Evolutionary conservation across 2,797 vertebrate genomes (phyloP).

Genomic region (Clarias platycephalus): DNA sequence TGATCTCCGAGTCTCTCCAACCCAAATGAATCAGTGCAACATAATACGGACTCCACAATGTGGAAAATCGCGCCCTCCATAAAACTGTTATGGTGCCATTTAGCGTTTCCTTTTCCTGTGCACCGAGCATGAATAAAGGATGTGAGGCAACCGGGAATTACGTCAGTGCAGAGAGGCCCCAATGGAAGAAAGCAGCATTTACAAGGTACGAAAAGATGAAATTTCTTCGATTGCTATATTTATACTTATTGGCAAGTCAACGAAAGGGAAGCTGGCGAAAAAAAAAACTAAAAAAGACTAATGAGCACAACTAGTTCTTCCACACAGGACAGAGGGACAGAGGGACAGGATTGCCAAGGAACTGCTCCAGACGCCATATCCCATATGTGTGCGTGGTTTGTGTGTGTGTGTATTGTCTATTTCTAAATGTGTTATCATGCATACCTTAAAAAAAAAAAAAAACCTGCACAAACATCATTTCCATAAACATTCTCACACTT

Average conservation of each 20-base stretch:
- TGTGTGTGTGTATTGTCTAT: background rate
- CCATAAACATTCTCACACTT: background rate
- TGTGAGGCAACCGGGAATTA: background rate
- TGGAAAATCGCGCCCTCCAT: conserved; percentile 18
- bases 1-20: conserved; percentile 6
- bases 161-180: background rate
- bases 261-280: background rate
- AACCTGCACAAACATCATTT: background rate
- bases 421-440: background rate
- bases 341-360: background rate
- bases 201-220: background rate
- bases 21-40: conserved; percentile 13
- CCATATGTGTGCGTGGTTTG: background rate
- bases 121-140: background rate
- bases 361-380: background rate
- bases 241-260: background rate
- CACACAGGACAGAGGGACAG: background rate
- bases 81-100: background rate
- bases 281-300: background rate
- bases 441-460: background rate
- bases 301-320: background rate
- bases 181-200: background rate
- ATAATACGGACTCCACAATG: conserved; percentile 20
- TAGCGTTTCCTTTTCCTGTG: conserved; percentile 15
- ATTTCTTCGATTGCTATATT: background rate